A percentile compares a stretch with the other conserved stretches of the same genome.
phyloP scores from a whole-genome alignment of 1,140 invertebrate species.

The Brachionus manjavacas region DNA sequence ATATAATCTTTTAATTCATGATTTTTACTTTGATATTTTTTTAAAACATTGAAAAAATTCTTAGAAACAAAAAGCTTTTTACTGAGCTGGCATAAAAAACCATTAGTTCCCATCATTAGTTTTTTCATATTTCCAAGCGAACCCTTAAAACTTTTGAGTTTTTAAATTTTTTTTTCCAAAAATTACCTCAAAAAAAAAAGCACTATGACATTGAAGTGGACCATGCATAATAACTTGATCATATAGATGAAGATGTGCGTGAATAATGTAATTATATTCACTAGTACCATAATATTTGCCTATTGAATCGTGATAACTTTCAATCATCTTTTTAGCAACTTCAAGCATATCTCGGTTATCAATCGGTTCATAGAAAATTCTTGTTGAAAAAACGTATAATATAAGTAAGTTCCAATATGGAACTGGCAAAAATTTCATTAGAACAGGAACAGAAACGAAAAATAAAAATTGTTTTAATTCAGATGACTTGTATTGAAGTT shows the following conservation, averaged over 20 bases:
- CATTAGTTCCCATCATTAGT: neutral
- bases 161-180: neutral
- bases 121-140: neutral
- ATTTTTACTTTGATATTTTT: neutral
- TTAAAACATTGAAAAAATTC: neutral
- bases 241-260: neutral
- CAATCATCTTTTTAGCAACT: neutral
- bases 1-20: neutral
- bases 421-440: neutral
- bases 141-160: neutral
- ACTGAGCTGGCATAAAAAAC: neutral
- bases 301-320: neutral
- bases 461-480: neutral
- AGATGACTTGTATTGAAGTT: neutral
- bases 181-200: neutral
- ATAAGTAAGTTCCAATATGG: neutral
- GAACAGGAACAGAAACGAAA: neutral
- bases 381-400: neutral
- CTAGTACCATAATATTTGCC: neutral
- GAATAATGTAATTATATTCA: neutral
- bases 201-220: neutral
- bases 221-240: neutral
- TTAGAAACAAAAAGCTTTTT: neutral
- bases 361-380: neutral
- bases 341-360: neutral